Evolutionary conservation across 2,888 invertebrate genomes (phyloP).

Genomic region (Standfussiana lucernea): DNA sequence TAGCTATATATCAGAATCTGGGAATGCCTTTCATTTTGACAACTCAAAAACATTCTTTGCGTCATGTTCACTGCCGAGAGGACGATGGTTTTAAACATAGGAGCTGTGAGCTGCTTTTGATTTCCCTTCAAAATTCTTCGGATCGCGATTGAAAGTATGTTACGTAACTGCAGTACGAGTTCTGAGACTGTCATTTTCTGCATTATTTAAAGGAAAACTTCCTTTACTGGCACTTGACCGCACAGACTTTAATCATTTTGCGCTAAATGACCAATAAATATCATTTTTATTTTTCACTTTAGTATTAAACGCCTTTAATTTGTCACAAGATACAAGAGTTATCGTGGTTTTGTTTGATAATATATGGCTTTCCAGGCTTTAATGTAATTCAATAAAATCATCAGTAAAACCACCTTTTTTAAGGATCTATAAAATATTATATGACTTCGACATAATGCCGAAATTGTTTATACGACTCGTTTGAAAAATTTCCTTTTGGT

Average conservation of each 20-base stretch:
- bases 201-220: not conserved
- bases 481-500: slow-evolving; percentile 10
- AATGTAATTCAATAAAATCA: slow-evolving; percentile 42
- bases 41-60: no score
- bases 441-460: slow-evolving; percentile 12
- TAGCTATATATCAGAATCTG: no score
- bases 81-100: not conserved
- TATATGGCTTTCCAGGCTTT: slow-evolving; percentile 15
- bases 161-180: not conserved
- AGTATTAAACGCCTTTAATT: slow-evolving; percentile 43
- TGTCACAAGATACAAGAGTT: slow-evolving; percentile 41
- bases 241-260: slow-evolving; percentile 9
- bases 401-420: slow-evolving; percentile 32
- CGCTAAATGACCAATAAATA: slow-evolving; percentile 28
- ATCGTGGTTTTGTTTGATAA: slow-evolving; percentile 36
- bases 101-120: not conserved
- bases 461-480: slow-evolving; percentile 24
- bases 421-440: slow-evolving; percentile 51
- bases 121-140: not conserved
- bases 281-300: slow-evolving; percentile 28
- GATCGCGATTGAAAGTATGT: not conserved
- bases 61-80: not conserved
- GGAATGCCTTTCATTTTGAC: no score
- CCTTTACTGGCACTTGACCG: not conserved
- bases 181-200: not conserved